Evolutionary conservation across 30 jellyfish, hydroid and myxozoan species (phyloP).

Genomic region (Morbakka virulenta): DNA sequence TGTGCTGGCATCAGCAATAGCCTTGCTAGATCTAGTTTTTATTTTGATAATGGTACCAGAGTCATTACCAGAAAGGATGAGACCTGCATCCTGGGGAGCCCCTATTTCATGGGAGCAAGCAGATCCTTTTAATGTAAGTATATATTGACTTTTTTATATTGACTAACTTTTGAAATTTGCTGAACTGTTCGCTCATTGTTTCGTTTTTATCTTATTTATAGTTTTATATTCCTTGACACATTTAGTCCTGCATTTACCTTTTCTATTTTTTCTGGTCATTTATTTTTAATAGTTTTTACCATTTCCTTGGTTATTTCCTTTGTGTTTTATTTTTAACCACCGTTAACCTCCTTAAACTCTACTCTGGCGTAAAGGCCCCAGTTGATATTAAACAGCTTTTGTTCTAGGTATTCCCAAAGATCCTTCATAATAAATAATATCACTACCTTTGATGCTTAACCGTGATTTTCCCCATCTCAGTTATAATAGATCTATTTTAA

Average conservation of each 20-base stretch:
- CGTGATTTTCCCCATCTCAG: no score
- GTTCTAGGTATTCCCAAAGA: no score
- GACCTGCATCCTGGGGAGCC: constrained; percentile 99
- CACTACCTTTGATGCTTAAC: no score
- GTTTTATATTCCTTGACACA: not conserved
- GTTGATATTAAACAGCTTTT: no score
- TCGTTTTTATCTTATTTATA: not conserved
- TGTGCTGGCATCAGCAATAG: constrained; percentile 93
- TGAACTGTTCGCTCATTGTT: not conserved
- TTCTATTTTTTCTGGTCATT: not conserved
- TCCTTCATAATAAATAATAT: no score
- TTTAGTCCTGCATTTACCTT: not conserved
- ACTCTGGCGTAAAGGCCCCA: no score
- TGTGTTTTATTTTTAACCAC: no score
- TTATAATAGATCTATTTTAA: no score
- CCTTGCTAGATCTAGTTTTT: constrained; percentile 83
- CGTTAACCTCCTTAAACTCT: no score
- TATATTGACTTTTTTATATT: not conserved
- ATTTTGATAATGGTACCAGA: constrained; percentile 94
- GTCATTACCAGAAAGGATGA: constrained; percentile 96
- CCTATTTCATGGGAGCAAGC: constrained; percentile 99
- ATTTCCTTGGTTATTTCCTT: no score
- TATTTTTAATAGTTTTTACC: not conserved
- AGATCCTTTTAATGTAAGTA: constrained; percentile 94
- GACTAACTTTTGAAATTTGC: not conserved